Conservation (phyloP, 2,797 vertebrate species). For the Vireo griseus region DNA sequence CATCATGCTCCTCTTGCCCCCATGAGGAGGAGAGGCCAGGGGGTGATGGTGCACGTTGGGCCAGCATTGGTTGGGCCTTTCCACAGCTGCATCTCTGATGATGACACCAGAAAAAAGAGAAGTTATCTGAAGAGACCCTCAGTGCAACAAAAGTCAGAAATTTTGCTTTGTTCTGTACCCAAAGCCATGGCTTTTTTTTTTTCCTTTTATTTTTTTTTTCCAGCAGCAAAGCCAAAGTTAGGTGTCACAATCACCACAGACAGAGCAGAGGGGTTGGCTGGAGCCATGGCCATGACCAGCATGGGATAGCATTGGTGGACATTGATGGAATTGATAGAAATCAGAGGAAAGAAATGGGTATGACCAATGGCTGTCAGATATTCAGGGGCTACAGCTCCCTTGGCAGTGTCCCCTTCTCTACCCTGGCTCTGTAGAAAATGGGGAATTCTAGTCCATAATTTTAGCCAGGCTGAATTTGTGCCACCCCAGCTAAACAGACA, state of each 20-base stretch:
- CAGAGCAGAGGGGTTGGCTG: neutral
- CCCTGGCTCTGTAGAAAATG: neutral
- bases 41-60: neutral
- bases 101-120: neutral
- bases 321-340: neutral
- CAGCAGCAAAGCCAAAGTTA: neutral
- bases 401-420: fast-evolving
- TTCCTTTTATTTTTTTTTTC: neutral
- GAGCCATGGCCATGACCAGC: fast-evolving
- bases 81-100: neutral
- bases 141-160: neutral
- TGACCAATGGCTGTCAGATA: fast-evolving
- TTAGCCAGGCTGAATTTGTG: neutral
- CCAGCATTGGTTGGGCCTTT: fast-evolving
- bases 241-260: neutral
- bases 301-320: fast-evolving
- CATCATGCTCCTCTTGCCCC: neutral
- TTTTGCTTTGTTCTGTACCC: neutral
- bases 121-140: neutral
- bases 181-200: neutral
- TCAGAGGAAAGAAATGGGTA: fast-evolving
- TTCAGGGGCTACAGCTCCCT: neutral
- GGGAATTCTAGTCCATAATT: fast-evolving
- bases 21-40: fast-evolving
- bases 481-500: neutral